Percentiles rank a stretch among this genome's conserved stretches.
These are phyloP conservation scores for Toxostoma redivivum DNA, from an alignment of 2,113 vertebrate species.

Conservation along the genomic window DNA sequence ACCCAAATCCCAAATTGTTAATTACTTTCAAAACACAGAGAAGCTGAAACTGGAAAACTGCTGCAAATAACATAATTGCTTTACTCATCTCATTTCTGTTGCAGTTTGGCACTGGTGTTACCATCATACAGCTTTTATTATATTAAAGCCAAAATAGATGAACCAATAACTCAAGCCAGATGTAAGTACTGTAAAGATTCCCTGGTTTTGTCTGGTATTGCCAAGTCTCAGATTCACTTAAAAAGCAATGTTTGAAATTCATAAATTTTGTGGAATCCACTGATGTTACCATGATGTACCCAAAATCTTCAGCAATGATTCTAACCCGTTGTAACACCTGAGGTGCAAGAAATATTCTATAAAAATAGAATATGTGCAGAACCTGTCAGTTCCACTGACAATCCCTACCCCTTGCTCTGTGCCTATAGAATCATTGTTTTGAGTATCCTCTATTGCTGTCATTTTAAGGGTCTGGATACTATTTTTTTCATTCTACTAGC, in stretches of 20 bases:
- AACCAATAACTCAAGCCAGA: conserved; percentile 86
- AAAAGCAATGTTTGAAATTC: conserved; percentile 27
- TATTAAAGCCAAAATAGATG: conserved; percentile 92
- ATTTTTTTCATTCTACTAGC: not conserved
- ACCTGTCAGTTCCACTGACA: conserved; percentile 7
- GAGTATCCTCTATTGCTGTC: conserved; percentile 72
- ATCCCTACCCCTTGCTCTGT: conserved; percentile 61
- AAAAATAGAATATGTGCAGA: conserved; percentile 75
- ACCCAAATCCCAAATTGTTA: not conserved
- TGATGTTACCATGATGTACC: conserved; percentile 45
- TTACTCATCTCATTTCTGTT: conserved; percentile 70
- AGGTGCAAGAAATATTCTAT: conserved; percentile 78
- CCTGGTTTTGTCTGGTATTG: not conserved
- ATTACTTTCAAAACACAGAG: not conserved
- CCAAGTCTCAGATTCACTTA: not conserved
- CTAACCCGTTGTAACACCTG: conserved; percentile 65
- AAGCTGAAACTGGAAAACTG: not conserved
- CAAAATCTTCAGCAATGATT: conserved; percentile 76
- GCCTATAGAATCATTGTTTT: conserved; percentile 78
- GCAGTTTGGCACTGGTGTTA: conserved; percentile 93
- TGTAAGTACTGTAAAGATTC: conserved; percentile 83
- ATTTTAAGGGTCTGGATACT: conserved; percentile 70
- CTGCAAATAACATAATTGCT: conserved; percentile 27
- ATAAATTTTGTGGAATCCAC: conserved; percentile 54
- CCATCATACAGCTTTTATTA: conserved; percentile 98